A percentile compares a stretch with the other conserved stretches of the same genome.
These are phyloP conservation scores for Sander vitreus DNA, from an alignment of 2,113 vertebrate species.

Conservation along the genomic window DNA sequence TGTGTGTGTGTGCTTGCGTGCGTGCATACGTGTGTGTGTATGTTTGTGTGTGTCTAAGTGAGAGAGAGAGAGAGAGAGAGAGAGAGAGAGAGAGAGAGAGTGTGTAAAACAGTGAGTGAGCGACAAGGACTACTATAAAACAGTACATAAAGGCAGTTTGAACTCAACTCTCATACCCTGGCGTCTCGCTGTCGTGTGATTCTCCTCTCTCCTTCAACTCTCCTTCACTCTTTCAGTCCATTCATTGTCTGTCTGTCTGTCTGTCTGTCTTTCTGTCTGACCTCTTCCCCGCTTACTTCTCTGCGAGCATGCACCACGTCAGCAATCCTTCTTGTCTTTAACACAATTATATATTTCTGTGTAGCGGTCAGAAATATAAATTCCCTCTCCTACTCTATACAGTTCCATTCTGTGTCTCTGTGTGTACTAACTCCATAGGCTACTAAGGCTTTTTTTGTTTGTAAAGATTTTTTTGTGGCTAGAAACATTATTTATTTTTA, in stretches of 20 bases:
- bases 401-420: background rate
- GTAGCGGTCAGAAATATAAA: background rate
- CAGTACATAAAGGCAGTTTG: conserved; percentile 51
- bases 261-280: background rate
- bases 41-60: background rate
- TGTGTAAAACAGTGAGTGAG: conserved; percentile 21
- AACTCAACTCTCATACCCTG: conserved; percentile 18
- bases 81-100: too few species aligned
- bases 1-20: background rate
- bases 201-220: conserved; percentile 57
- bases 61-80: background rate
- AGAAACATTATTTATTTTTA: background rate
- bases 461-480: background rate
- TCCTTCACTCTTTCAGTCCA: conserved; percentile 52
- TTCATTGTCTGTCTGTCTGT: conserved; percentile 24
- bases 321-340: background rate
- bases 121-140: conserved; percentile 49
- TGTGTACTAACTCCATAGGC: background rate
- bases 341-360: background rate
- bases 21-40: background rate
- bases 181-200: conserved; percentile 36
- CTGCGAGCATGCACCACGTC: background rate
- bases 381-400: background rate
- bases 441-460: background rate
- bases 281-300: background rate